Evolutionary conservation across 1,140 invertebrate genomes (phyloP).

Genomic region (Drosophila cardini): DNA sequence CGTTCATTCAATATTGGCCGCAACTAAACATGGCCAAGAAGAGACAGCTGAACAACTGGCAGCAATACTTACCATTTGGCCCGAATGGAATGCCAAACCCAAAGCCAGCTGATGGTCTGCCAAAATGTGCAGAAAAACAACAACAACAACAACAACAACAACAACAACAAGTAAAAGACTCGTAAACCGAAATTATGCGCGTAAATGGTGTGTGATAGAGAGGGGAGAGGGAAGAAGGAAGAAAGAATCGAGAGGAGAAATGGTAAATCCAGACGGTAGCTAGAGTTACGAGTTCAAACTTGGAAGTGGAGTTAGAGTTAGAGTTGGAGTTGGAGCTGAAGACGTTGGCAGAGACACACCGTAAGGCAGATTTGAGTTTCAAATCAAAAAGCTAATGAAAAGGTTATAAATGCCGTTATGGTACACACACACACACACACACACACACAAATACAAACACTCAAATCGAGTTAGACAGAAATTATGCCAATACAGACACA

Average conservation of each 20-base stretch:
- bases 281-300: constrained; percentile 11
- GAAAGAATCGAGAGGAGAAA: neutral
- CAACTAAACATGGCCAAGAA: constrained; percentile 58
- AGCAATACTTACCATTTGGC: neutral
- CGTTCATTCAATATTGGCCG: constrained; percentile 60
- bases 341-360: constrained; percentile 28
- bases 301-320: neutral
- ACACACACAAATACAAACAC: constrained; percentile 2
- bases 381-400: constrained; percentile 79
- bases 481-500: constrained; percentile 64
- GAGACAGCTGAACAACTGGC: constrained; percentile 14
- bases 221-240: neutral
- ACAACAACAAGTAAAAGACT: constrained; percentile 28
- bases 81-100: constrained; percentile 7
- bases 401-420: constrained; percentile 77
- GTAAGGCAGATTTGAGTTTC: constrained; percentile 67
- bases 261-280: constrained; percentile 17
- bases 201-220: constrained; percentile 49
- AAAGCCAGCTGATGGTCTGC: constrained; percentile 6
- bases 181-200: constrained; percentile 59
- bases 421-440: constrained; percentile 35
- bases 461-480: constrained; percentile 25
- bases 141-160: constrained; percentile 13
- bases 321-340: constrained; percentile 1
- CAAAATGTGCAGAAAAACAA: constrained; percentile 21